Base-by-base conservation (phyloP, 2,113 vertebrate species). In the Fregata magnificens region DNA sequence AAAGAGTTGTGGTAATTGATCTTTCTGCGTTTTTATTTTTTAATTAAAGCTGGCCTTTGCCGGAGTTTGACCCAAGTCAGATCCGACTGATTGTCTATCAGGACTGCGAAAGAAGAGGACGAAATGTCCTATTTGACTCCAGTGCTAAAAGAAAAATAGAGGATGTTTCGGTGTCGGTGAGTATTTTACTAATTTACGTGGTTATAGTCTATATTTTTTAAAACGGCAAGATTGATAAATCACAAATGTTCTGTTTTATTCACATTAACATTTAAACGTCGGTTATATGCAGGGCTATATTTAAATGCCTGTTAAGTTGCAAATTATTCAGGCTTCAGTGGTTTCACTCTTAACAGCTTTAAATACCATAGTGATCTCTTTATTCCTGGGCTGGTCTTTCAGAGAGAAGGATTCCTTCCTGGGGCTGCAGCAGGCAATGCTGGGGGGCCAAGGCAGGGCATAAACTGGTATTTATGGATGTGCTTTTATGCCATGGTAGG, bases 51-150 rank as follows among this genome's bases (percentile, higher is more conserved):
- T 99, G 99, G 99, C 99, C 99, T 80, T 98, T 99, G 90, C 98
- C 99, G 42, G 99, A 99, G 97, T 99, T 99, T 98, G 99, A 99
- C 95, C 99, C 99, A 80, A 98, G 99, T 96, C 99, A 99, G 95
- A 99, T 99, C 98, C 98, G 99, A 76, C 98, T 99, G 95, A 99
- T 99, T 12, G 99, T 99, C 16, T 99, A 99, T 95, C 99, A 99
- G 98, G 99, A 99, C 98, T 99, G 99, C 28, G 99, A 99, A 93
- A 98, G 99, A 88, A 98, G 99, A 25, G 99, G 99, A 34, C 98
- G 99, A 93, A 99, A 99, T 98, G 99, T 99, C 97, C 99, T 99
- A 49, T 99, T 99, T 83, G 99, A 99, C 97, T 99, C 99, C 86
- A 99, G 98, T 25, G 97, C 99, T 97, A 99, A 99, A 88, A 99